Conservation (phyloP, 1,140 invertebrate genomes). For the Mactra quadrangularis region DNA sequence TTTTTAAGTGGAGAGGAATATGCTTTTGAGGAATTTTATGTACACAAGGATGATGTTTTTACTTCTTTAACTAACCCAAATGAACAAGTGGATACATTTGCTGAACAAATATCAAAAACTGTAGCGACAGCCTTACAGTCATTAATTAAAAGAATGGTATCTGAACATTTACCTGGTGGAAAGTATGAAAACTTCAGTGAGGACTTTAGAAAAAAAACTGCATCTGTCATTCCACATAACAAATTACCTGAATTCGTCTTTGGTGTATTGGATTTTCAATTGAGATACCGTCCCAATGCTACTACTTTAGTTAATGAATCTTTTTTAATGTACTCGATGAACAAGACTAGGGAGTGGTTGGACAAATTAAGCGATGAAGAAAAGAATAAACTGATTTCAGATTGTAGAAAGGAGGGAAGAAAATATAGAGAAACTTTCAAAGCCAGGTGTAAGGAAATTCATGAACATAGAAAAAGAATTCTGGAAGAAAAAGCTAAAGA, state of each 20-base stretch:
- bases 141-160: conserved; percentile 6
- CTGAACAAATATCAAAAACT: neutral
- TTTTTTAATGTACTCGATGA: conserved; percentile 44
- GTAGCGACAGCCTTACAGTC: neutral
- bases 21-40: neutral
- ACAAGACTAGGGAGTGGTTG: conserved; percentile 56
- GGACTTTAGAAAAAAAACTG: conserved; percentile 4
- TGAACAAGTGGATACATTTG: neutral
- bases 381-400: conserved; percentile 10
- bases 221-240: conserved; percentile 32
- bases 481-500: conserved; percentile 1
- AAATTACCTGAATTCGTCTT: conserved; percentile 56
- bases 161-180: conserved; percentile 50
- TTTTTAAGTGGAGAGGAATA: neutral
- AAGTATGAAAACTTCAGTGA: neutral
- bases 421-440: conserved; percentile 24
- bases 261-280: conserved; percentile 32
- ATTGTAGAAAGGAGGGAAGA: neutral
- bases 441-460: conserved; percentile 12
- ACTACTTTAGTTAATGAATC: conserved; percentile 23
- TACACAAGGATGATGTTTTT: conserved; percentile 2
- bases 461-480: neutral
- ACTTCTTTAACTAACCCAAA: neutral
- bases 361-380: conserved; percentile 8
- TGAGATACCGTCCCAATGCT: conserved; percentile 30